Conservation (phyloP, 1,140 invertebrate species). For the Drosophila novamexicana region DNA sequence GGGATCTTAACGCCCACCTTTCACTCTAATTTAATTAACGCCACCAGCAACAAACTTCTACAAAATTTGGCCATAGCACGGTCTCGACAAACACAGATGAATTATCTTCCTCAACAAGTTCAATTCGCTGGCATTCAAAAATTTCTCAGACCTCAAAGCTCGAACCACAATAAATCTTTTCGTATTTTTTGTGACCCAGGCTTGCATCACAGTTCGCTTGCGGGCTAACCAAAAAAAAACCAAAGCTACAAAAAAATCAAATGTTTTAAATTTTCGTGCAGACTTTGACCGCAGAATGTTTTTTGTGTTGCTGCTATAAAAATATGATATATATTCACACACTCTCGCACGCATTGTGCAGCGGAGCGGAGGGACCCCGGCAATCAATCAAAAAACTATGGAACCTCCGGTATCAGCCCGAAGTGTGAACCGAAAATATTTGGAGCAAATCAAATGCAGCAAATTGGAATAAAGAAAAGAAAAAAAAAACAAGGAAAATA, state of each 20-base stretch:
- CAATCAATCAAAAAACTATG: slow-evolving; percentile 77
- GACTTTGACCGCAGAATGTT: slow-evolving; percentile 69
- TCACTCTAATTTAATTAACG: slow-evolving; percentile 50
- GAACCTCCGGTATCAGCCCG: slow-evolving; percentile 57
- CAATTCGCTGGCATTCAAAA: slow-evolving; percentile 31
- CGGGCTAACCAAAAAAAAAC: slow-evolving; percentile 32
- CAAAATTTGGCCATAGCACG: slow-evolving; percentile 9
- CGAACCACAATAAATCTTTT: slow-evolving; percentile 66
- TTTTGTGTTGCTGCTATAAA: slow-evolving; percentile 58
- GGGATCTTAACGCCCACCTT: slow-evolving; percentile 25
- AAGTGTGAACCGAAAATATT: slow-evolving; percentile 77
- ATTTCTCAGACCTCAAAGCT: slow-evolving; percentile 54
- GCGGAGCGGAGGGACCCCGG: slow-evolving; percentile 26
- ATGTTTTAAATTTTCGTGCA: slow-evolving; percentile 71
- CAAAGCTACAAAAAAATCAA: slow-evolving; percentile 27
- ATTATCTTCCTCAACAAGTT: slow-evolving; percentile 45
- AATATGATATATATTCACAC: slow-evolving; percentile 82
- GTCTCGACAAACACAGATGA: slow-evolving; percentile 17
- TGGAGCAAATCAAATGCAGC: slow-evolving; percentile 76
- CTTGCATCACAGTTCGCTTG: slow-evolving; percentile 16
- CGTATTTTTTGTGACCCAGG: slow-evolving; percentile 36
- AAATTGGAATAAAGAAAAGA: slow-evolving; percentile 20
- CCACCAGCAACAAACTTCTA: slow-evolving; percentile 31
- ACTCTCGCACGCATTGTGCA: slow-evolving; percentile 48
- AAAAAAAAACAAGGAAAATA: slow-evolving; percentile 11